phyloP scores from a whole-genome alignment of 2,113 vertebrate species.

The Mormyrus lacerda region DNA sequence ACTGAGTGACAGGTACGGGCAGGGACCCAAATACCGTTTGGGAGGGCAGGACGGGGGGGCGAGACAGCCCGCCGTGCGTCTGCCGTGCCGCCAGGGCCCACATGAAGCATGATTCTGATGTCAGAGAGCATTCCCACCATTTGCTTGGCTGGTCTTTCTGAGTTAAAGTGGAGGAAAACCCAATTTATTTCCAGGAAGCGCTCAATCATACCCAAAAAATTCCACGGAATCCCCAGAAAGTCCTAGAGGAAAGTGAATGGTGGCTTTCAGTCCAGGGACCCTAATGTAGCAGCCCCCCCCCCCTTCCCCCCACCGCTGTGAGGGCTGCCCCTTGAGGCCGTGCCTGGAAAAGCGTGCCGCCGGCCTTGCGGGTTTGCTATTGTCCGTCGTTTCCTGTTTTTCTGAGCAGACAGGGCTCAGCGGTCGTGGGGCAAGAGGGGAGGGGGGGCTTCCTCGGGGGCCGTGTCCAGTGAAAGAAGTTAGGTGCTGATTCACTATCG shows the following conservation, averaged over 20 bases:
- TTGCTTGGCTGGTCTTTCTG: neutral
- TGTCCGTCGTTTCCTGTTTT: slow-evolving; percentile 41
- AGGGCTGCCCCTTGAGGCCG: neutral
- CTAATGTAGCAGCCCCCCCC: neutral
- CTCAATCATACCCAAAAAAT: slow-evolving; percentile 15
- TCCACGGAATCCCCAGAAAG: slow-evolving; percentile 8
- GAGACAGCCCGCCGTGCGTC: slow-evolving; percentile 45
- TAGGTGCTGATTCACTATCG: slow-evolving; percentile 13
- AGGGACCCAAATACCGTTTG: slow-evolving; percentile 32
- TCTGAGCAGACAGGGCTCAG: neutral
- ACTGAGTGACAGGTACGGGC: slow-evolving; percentile 44
- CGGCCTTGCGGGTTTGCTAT: slow-evolving; percentile 28
- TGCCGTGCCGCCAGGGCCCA: slow-evolving; percentile 24
- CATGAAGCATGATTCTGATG: slow-evolving; percentile 19
- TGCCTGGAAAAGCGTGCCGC: neutral
- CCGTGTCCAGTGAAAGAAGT: slow-evolving; percentile 1
- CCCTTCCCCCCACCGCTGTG: accelerated
- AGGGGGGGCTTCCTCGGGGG: neutral
- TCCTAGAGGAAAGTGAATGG: neutral
- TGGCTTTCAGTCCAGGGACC: neutral
- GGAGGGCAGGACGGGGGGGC: slow-evolving; percentile 27
- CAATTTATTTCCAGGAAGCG: slow-evolving; percentile 15
- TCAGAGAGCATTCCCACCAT: neutral
- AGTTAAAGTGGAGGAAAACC: neutral
- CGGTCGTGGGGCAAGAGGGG: neutral